phyloP scores from a whole-genome alignment of 2,888 invertebrate genomes.

The Phaedon cochleariae region DNA sequence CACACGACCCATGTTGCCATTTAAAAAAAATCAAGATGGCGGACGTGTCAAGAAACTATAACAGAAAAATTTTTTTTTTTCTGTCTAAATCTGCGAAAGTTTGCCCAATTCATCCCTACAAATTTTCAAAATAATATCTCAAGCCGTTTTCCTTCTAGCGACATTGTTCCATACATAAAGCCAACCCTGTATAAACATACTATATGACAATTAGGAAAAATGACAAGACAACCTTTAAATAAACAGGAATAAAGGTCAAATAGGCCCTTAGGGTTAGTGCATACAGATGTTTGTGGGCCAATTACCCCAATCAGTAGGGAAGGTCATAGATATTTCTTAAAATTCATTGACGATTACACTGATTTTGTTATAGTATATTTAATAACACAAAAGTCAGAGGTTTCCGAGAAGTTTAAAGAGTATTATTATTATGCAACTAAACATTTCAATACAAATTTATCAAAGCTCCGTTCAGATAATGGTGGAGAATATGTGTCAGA shows the following conservation, averaged over 20 bases:
- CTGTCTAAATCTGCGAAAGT: too few species aligned
- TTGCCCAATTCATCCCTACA: too few species aligned
- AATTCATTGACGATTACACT: constrained; percentile 27
- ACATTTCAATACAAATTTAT: constrained; percentile 6
- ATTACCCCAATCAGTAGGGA: not conserved
- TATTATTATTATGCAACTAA: constrained; percentile 17
- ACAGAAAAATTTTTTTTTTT: too few species aligned
- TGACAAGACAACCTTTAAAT: constrained; percentile 12
- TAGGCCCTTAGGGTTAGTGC: constrained; percentile 8
- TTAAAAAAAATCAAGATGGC: too few species aligned
- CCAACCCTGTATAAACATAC: too few species aligned
- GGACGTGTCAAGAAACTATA: too few species aligned
- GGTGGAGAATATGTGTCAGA: constrained; percentile 15
- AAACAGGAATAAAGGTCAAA: not conserved
- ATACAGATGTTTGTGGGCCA: constrained; percentile 17
- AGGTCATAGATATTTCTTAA: constrained; percentile 22
- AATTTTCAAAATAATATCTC: too few species aligned
- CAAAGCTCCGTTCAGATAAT: constrained; percentile 28
- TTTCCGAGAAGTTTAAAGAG: constrained; percentile 24
- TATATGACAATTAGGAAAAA: constrained; percentile 10
- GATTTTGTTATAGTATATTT: constrained; percentile 27
- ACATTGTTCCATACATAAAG: too few species aligned
- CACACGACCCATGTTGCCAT: too few species aligned
- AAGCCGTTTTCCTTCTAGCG: too few species aligned
- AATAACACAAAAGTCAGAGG: constrained; percentile 28